These are phyloP conservation scores for Amphiprion clarkii DNA, from an alignment of 2,797 vertebrate genomes.

Conservation along the genomic window DNA sequence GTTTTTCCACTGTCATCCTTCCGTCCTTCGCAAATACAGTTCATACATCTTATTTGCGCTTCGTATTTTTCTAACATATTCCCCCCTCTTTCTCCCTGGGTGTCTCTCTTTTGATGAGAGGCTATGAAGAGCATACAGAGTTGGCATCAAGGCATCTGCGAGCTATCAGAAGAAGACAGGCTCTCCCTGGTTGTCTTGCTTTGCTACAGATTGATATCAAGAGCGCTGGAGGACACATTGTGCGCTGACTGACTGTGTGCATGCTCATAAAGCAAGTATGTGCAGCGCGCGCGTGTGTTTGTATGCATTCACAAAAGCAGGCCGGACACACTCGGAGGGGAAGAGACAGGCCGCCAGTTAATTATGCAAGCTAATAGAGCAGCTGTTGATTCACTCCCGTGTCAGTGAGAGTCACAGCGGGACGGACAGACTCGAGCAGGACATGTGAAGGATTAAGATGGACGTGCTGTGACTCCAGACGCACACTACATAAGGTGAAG, in stretches of 20 bases:
- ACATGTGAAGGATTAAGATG: conserved; percentile 54
- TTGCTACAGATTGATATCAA: conserved; percentile 60
- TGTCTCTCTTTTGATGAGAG: conserved; percentile 13
- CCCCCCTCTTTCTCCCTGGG: conserved; percentile 3
- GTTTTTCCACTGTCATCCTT: neutral
- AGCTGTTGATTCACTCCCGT: conserved; percentile 66
- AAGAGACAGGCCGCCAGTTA: conserved; percentile 58
- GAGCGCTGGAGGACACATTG: conserved; percentile 43
- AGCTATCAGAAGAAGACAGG: conserved; percentile 54
- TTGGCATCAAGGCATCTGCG: conserved; percentile 44
- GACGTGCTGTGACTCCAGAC: conserved; percentile 48
- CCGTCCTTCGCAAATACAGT: conserved; percentile 8
- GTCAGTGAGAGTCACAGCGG: conserved; percentile 62
- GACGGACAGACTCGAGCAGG: conserved; percentile 31
- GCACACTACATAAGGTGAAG: conserved; percentile 44
- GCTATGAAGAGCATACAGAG: conserved; percentile 34
- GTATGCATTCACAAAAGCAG: conserved; percentile 33
- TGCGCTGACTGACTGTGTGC: conserved; percentile 1
- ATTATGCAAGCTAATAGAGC: conserved; percentile 76
- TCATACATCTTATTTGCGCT: conserved; percentile 21
- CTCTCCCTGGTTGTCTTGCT: conserved; percentile 43
- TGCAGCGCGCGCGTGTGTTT: neutral
- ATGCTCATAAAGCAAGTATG: neutral
- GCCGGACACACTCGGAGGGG: conserved; percentile 27
- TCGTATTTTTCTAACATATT: conserved; percentile 17